Percentiles rank a stretch among this genome's conserved stretches.
These are phyloP conservation scores for Camponotus vicinus DNA, from an alignment of 1,140 invertebrate genomes.

Conservation along the genomic window DNA sequence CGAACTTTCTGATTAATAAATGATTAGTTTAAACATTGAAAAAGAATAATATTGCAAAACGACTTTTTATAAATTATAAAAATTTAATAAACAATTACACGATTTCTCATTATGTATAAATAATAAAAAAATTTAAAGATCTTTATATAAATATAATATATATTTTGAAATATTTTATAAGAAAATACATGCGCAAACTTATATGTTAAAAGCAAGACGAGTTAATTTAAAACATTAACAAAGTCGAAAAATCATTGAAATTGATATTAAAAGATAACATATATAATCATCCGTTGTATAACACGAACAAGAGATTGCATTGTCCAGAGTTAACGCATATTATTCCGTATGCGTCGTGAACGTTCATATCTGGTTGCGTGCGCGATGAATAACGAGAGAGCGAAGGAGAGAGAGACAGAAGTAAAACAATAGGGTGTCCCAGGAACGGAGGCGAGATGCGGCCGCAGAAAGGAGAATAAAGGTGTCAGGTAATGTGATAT, in stretches of 20 bases:
- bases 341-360: conserved; percentile 16
- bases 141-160: not conserved
- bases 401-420: conserved; percentile 45
- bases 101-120: not conserved
- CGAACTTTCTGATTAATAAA: conserved; percentile 46
- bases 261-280: conserved; percentile 1
- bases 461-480: conserved; percentile 73
- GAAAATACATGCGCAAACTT: not conserved
- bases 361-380: conserved; percentile 51
- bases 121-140: not conserved
- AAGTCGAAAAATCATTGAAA: conserved; percentile 24
- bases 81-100: not conserved
- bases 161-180: not conserved
- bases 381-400: not conserved
- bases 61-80: not conserved
- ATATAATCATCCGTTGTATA: not conserved
- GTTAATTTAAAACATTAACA: not conserved
- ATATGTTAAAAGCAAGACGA: not conserved
- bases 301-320: not conserved
- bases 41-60: not conserved
- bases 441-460: conserved; percentile 55
- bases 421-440: conserved; percentile 62
- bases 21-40: not conserved
- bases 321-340: conserved; percentile 27
- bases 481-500: conserved; percentile 75